These are phyloP conservation scores for Luperina testacea DNA, from an alignment of 2,888 invertebrate species.

Conservation along the genomic window DNA sequence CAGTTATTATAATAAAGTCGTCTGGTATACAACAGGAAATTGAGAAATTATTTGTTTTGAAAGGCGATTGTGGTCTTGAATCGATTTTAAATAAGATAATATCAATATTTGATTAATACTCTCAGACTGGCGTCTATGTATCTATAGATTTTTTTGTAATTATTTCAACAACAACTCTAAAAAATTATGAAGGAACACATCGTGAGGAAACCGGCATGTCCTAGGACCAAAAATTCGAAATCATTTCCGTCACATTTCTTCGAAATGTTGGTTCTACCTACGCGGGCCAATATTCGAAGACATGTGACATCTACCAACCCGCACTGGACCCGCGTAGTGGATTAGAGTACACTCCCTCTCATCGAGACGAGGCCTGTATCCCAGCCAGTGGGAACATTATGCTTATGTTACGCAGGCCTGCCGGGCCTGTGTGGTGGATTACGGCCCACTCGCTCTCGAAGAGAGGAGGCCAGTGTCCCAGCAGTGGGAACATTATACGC, in stretches of 20 bases:
- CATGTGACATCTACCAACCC: not conserved
- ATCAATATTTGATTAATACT: not conserved
- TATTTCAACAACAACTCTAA: not conserved
- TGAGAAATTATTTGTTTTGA: conserved; percentile 42
- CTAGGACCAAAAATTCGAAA: not conserved
- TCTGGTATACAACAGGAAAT: conserved; percentile 28
- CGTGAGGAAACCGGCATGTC: not conserved
- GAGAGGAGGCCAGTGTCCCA: not conserved
- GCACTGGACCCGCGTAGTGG: too few species aligned
- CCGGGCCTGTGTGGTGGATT: too few species aligned
- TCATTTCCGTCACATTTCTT: not conserved
- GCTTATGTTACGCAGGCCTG: too few species aligned
- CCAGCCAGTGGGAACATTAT: too few species aligned
- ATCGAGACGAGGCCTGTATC: too few species aligned
- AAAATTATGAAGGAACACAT: not conserved
- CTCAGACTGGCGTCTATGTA: not conserved
- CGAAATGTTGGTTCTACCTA: not conserved
- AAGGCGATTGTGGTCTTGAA: not conserved
- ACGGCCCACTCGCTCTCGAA: not conserved
- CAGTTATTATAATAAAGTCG: conserved; percentile 59
- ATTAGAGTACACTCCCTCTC: too few species aligned
- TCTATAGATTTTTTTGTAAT: not conserved
- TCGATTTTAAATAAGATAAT: not conserved
- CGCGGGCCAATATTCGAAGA: not conserved
- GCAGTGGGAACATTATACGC: not conserved